Percentiles rank a stretch among this genome's conserved stretches.
Conservation (phyloP, 2,797 vertebrate genomes). For the Spondyliosoma cantharus region DNA sequence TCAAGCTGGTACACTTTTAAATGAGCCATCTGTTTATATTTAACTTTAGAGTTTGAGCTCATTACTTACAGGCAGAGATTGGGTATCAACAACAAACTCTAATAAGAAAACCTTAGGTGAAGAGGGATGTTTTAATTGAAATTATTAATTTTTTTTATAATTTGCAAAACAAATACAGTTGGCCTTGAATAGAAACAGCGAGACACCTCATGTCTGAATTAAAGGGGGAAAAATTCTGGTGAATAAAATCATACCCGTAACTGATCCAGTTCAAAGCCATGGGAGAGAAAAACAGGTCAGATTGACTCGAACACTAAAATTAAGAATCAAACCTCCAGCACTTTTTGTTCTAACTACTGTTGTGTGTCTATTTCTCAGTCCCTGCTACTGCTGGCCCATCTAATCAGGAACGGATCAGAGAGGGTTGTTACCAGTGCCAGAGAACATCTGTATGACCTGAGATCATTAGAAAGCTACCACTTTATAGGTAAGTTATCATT, state of each 20-base stretch:
- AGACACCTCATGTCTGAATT: background rate
- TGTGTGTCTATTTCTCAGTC: conserved; percentile 83
- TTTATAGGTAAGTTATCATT: conserved; percentile 91
- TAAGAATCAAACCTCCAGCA: background rate
- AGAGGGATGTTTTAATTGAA: background rate
- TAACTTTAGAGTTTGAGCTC: background rate
- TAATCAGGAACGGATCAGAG: conserved; percentile 99
- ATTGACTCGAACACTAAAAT: background rate
- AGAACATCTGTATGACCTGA: conserved; percentile 99
- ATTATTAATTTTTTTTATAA: background rate
- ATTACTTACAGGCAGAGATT: background rate
- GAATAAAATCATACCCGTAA: background rate
- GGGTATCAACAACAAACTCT: background rate
- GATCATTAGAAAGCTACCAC: conserved; percentile 99
- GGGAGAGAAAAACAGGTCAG: background rate
- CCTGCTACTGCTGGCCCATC: conserved; percentile 94
- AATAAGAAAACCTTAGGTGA: background rate
- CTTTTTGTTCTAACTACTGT: conserved; percentile 15
- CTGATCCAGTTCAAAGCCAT: background rate
- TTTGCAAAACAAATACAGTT: conserved; percentile 4
- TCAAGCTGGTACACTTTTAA: background rate
- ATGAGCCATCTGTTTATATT: conserved; percentile 7
- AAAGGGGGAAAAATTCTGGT: background rate
- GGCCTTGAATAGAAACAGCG: background rate
- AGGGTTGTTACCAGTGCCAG: conserved; percentile 98